Conservation (phyloP, 2,113 vertebrate species). For the Pachycephala philippinensis region DNA sequence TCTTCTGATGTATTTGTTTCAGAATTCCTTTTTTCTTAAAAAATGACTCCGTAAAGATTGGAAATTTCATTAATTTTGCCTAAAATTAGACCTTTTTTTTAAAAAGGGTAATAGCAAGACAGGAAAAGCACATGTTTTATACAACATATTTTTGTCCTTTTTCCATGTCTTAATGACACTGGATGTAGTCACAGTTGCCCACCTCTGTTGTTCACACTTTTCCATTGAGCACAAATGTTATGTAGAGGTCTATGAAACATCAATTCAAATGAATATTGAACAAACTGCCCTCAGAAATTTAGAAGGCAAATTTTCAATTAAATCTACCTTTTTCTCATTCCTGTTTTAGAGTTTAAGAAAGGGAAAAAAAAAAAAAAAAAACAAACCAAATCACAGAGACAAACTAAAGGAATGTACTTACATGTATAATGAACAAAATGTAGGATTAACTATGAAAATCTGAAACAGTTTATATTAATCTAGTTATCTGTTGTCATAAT, state of each 20-base stretch:
- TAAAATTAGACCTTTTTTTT: neutral
- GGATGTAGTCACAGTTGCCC: neutral
- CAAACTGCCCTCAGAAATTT: neutral
- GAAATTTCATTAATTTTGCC: neutral
- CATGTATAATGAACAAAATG: neutral
- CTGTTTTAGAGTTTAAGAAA: neutral
- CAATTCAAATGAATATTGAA: neutral
- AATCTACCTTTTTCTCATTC: neutral
- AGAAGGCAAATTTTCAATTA: neutral
- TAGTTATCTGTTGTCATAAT: neutral
- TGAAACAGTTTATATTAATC: neutral
- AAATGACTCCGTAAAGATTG: neutral
- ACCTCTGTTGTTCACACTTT: neutral
- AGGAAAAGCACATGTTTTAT: neutral
- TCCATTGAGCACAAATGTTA: neutral
- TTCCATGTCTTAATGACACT: neutral
- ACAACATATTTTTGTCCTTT: neutral
- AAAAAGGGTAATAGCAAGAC: neutral
- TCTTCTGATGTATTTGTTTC: neutral
- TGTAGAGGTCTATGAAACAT: neutral
- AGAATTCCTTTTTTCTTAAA: neutral
- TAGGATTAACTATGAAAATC: neutral
- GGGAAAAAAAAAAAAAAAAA: fast-evolving
- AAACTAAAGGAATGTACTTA: neutral
- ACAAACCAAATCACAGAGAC: neutral